Base-by-base conservation (phyloP, 2,888 invertebrate genomes). In the Isoperla grammatica region DNA sequence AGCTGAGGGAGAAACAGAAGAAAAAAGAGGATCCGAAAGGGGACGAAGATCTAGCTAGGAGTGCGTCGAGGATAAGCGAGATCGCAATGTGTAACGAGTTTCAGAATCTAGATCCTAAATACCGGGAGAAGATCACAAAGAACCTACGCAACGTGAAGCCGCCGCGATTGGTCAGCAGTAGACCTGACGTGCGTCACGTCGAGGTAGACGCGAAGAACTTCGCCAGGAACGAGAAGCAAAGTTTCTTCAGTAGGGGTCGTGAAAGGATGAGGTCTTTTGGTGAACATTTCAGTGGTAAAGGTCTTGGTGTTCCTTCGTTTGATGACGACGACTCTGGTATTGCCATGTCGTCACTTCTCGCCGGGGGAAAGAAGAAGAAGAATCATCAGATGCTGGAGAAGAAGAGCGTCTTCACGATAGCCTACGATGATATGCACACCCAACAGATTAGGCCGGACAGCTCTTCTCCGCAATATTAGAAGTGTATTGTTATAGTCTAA, bases 341-440 rank as follows among this genome's bases (percentile, higher is more conserved):
- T 65, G 87, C 87, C 6, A 83, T 90, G 78, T 84, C 86, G 55
- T 81, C 82, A 0, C 60, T 77, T 15, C 56, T 61, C 5, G 61
- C 46, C 35, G 60, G 63, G 8, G 57, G 45, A 58, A 65, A 42
- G 64, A 67, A 59, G 66, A 66, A 50, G 65, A 66, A 40, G 42
- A 66, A 76, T 64, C 79, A 79, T 64, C 77, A 78, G 63, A 71
- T 80, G 59, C 67, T 81, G 61, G 92, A 93, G 69, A 95, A 94
- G 76, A 93, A 94, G 71, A 94, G 93, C 71, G 87, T 95, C 23
- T 95, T 95, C 70, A 92, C 92, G 6, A 95, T 95, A 66, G 93
- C 93, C 0, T 95, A 94, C 71, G 90, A 90, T 69, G 93, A 93
- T 69, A 90, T 94, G 68, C 88, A 90, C 66, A 92, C 91, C 0